Percentiles rank a stretch among this genome's conserved stretches.
phyloP scores from a whole-genome alignment of 2,113 vertebrate species.

The Oncorhynchus nerka region DNA sequence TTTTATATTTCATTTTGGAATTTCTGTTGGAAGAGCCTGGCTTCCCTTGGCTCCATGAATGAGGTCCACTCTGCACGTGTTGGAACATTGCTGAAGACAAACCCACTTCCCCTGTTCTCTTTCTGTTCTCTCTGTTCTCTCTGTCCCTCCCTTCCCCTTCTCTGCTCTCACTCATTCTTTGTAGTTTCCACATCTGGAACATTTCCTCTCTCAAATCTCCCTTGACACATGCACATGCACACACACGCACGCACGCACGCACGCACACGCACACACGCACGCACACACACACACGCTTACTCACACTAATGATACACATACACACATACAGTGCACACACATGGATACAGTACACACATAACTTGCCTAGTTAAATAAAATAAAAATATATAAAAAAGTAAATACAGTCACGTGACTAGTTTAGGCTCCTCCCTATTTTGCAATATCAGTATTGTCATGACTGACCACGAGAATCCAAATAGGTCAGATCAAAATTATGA shows the following conservation, averaged over 20 bases:
- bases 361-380: too few relatives aligned
- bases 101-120: conserved; percentile 27
- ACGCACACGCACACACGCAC: not conserved
- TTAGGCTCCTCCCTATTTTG: not conserved
- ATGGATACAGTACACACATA: not conserved
- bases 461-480: too few relatives aligned
- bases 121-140: conserved; percentile 19
- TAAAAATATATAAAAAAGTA: too few relatives aligned
- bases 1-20: too few relatives aligned
- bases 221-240: not conserved
- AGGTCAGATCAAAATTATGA: too few relatives aligned
- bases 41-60: too few relatives aligned
- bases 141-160: not conserved
- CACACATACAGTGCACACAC: too few relatives aligned
- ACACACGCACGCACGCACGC: too few relatives aligned
- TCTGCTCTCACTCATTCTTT: not conserved
- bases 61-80: conserved; percentile 24
- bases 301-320: not conserved
- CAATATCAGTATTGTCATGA: not conserved
- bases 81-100: conserved; percentile 24
- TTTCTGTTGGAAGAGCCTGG: too few relatives aligned
- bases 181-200: not conserved
- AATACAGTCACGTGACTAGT: not conserved
- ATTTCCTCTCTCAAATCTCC: not conserved
- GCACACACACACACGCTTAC: too few relatives aligned